Conservation (phyloP, 2,113 vertebrate species). For the Bombycilla garrulus region DNA sequence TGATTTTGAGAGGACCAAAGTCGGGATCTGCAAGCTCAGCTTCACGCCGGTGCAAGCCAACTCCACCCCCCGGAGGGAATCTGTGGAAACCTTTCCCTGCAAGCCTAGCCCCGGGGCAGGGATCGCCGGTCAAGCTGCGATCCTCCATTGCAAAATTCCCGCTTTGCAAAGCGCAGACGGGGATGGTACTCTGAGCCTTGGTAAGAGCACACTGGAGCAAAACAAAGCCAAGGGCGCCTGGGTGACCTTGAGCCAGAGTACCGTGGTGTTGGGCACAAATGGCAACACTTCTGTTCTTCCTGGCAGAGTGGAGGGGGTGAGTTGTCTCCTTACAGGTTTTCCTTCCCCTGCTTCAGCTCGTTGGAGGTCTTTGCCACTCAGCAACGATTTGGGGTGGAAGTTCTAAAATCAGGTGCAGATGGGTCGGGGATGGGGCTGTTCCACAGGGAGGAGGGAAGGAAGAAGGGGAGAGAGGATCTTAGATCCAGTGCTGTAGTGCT, state of each 20-base stretch:
- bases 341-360: rapidly evolving
- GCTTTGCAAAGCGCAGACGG: slow-evolving; percentile 74
- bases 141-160: slow-evolving; percentile 78
- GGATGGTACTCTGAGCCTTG: slow-evolving; percentile 67
- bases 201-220: slow-evolving; percentile 80
- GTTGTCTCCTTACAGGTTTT: slow-evolving; percentile 13
- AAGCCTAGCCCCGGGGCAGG: slow-evolving; percentile 39
- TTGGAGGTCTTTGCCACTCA: not conserved
- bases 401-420: not conserved
- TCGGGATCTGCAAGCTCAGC: slow-evolving; percentile 84
- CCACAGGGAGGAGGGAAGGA: rapidly evolving
- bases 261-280: slow-evolving; percentile 92
- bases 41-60: slow-evolving; percentile 65
- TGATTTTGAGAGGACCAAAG: slow-evolving; percentile 79
- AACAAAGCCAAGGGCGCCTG: slow-evolving; percentile 86
- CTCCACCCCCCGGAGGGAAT: slow-evolving; percentile 74
- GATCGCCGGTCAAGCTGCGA: slow-evolving; percentile 22
- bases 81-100: slow-evolving; percentile 62
- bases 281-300: slow-evolving; percentile 91
- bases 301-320: slow-evolving; percentile 83
- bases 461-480: no score
- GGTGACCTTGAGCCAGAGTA: slow-evolving; percentile 92
- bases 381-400: not conserved
- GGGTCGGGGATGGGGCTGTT: not conserved
- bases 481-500: rapidly evolving